A percentile compares a stretch with the other conserved stretches of the same genome.
Evolutionary conservation across 1,140 invertebrate genomes (phyloP).

Genomic region (Ceratina japonica): DNA sequence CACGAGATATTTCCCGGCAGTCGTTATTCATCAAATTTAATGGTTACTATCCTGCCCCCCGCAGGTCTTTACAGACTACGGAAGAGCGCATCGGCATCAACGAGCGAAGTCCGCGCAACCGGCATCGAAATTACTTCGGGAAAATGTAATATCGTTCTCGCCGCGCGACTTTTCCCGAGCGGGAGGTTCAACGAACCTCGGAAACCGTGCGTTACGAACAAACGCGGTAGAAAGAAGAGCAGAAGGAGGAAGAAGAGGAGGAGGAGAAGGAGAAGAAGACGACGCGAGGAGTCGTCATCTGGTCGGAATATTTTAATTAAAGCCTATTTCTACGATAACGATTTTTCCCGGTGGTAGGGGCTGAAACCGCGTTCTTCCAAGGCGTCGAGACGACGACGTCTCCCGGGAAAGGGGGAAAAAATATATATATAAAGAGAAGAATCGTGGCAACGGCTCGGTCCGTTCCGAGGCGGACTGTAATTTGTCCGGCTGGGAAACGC

Average conservation of each 20-base stretch:
- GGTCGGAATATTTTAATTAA: slow-evolving; percentile 61
- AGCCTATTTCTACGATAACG: slow-evolving; percentile 53
- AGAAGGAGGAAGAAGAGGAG: not conserved
- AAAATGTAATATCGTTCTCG: slow-evolving; percentile 17
- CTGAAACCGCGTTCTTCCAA: not conserved
- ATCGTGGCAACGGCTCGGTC: slow-evolving; percentile 30
- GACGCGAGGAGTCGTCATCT: slow-evolving; percentile 35
- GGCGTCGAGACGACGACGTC: slow-evolving; percentile 24
- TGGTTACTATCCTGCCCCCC: not conserved
- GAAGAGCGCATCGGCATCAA: not conserved
- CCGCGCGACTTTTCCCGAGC: not conserved
- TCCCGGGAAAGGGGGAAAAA: not conserved
- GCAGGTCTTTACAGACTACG: not conserved
- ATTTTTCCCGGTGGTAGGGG: slow-evolving; percentile 21
- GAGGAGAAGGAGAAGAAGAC: not conserved
- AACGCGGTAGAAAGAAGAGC: not conserved
- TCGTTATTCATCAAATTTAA: slow-evolving; percentile 23
- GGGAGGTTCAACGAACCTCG: slow-evolving; percentile 14
- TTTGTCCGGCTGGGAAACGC: slow-evolving; percentile 47
- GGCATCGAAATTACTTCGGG: slow-evolving; percentile 5
- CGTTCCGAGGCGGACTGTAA: slow-evolving; percentile 22
- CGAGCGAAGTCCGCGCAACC: not conserved
- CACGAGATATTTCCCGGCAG: slow-evolving; percentile 1
- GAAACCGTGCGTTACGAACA: slow-evolving; percentile 2
- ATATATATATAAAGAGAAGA: slow-evolving; percentile 1